Evolutionary conservation across 1,140 invertebrate species (phyloP), one percentile per base, ranked within the genome.

Genomic region (Nomia melanderi): DNA sequence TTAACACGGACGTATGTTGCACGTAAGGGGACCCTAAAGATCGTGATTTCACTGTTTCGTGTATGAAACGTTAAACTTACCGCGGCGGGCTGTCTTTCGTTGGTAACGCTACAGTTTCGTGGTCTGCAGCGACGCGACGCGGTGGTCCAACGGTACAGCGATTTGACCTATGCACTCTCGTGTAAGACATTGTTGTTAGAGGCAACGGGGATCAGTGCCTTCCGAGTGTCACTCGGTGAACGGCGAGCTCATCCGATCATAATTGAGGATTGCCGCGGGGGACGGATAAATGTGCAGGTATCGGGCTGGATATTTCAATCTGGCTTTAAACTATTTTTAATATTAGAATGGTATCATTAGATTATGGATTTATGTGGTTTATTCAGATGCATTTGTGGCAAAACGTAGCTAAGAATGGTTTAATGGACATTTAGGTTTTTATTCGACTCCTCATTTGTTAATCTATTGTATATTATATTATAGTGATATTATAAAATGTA

Each of bases 31-130:
- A 53, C 44, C 27, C 50, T 74, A 82, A 82, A 71, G 65, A 82
- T 75, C 77, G 77, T 70, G 79, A 75, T 82, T 82, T 65, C 77
- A 75, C 41, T 71, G 27, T 23, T 47, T 59, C 78, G 60, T 80
- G 60, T 80, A 71, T 66, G 71, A 80, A 82, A 76, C 78, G 77
- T 79, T 70, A 64, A 79, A 60, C 78, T 76, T 57, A 47, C 64
- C 72, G 65, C 60, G 29, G 63, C 36, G n/a, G 31, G 54, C 64
- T 60, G 41, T 76, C 64, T 69, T 47, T 39, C 39, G 50, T 66
- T 69, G 72, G 72, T 31, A 66, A 29, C 72, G 73, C 65, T 69
- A 76, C 73, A 76, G 64, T 76, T 76, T 76, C 64, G 54, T n/a
- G 54, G 73, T 76, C 50, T 59, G 31, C 20, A 14, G 23, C 73